A percentile compares a stretch with the other conserved stretches of the same genome.
Evolutionary conservation across 2,797 vertebrate species (phyloP).

Genomic region (Erpetoichthys calabaricus): DNA sequence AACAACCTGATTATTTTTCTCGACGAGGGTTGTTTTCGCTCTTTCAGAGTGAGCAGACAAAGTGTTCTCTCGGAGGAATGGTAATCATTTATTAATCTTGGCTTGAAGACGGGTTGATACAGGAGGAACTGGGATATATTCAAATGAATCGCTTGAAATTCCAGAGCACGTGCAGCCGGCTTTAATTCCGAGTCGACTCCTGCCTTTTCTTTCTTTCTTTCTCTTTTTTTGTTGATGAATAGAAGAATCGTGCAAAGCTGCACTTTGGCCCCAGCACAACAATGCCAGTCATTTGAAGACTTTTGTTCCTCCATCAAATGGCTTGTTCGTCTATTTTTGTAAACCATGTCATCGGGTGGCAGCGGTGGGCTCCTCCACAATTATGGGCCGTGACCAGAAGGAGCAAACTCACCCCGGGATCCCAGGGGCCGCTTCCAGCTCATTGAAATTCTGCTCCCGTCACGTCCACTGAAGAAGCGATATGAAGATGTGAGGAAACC

Average conservation of each 20-base stretch:
- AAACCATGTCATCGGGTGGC: conserved; percentile 42
- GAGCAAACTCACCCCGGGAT: conserved; percentile 26
- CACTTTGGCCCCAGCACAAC: conserved; percentile 33
- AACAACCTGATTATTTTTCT: too few species aligned
- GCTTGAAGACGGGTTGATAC: too few species aligned
- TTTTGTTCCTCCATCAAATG: conserved; percentile 41
- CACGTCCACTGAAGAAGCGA: conserved; percentile 39
- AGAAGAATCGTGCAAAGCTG: conserved; percentile 10
- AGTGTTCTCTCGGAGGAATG: too few species aligned
- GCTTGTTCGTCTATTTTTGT: conserved; percentile 40
- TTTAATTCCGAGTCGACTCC: neutral
- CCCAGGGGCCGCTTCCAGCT: conserved; percentile 30
- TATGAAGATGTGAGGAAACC: conserved; percentile 41
- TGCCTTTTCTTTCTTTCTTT: neutral
- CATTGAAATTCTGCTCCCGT: conserved; percentile 39
- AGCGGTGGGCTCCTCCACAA: conserved; percentile 42
- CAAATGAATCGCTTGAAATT: too few species aligned
- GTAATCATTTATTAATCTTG: too few species aligned
- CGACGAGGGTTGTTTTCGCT: too few species aligned
- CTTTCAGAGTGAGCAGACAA: too few species aligned
- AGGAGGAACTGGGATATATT: too few species aligned
- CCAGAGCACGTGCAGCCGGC: too few species aligned
- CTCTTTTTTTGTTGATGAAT: conserved; percentile 4
- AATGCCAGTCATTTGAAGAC: conserved; percentile 27
- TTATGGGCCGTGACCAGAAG: conserved; percentile 37